A percentile compares a stretch with the other conserved stretches of the same genome.
Evolutionary conservation across 2,888 invertebrate genomes (phyloP).

Genomic region (Sminthurides aquaticus): DNA sequence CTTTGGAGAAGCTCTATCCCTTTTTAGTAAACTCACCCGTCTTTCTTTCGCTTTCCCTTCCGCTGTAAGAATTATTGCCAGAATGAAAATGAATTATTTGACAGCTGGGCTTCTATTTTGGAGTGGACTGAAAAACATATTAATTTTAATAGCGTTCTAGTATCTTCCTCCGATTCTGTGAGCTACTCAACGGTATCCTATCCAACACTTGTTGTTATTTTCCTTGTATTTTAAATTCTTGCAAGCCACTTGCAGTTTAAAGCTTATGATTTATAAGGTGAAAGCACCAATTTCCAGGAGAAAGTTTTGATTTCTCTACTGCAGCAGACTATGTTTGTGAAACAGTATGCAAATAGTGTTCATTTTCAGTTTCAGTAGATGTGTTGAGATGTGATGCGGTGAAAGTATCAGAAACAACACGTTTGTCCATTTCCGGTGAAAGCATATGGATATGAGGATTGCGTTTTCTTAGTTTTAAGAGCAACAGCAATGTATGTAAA

Average conservation of each 20-base stretch:
- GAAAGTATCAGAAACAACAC: not conserved
- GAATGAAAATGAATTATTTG: constrained; percentile 1
- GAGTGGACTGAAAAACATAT: no score
- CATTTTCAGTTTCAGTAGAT: no score
- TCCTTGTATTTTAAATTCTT: no score
- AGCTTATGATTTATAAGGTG: no score
- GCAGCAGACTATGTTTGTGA: no score
- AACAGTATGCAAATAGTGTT: no score
- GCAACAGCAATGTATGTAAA: constrained; percentile 1
- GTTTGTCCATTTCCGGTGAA: not conserved
- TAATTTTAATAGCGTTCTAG: no score
- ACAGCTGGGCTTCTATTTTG: not conserved
- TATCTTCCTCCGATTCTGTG: no score
- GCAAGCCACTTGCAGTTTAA: no score
- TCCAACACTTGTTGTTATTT: not conserved
- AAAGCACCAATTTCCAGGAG: no score
- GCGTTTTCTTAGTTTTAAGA: not conserved
- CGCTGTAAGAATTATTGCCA: constrained; percentile 17
- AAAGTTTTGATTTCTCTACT: no score
- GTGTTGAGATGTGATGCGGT: no score
- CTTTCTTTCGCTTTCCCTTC: constrained; percentile 21
- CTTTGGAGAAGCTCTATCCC: not conserved
- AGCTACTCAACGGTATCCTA: not conserved
- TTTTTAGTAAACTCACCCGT: constrained; percentile 20
- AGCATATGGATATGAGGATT: not conserved